Base-by-base conservation (phyloP, 2,797 vertebrate genomes). In the Galago senegalensis region DNA sequence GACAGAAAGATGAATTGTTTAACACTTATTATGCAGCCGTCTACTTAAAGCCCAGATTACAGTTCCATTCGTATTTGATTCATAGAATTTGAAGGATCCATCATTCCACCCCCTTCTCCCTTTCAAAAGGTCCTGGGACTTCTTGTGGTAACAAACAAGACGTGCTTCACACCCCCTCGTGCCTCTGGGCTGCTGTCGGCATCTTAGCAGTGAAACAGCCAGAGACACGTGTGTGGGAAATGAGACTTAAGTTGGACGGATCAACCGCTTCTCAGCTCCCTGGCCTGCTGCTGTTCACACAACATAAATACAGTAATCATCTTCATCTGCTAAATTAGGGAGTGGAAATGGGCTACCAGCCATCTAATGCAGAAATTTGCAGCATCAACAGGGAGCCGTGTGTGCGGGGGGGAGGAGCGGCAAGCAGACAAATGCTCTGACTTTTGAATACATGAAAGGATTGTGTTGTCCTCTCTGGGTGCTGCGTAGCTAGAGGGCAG, bases 1-100 rank as follows among this genome's bases (percentile, higher is more conserved):
- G 96, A 97, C 97, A 98, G 96, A 95, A 98, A 98, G 97, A 98
- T 97, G 95, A 97, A 98, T 97, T 95, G 95, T 97, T 97, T 97
- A 97, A 96, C 96, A 92, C 93, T 98, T 95, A 97, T 96, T 98
- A 97, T 97, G 93, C 97, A 85, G 86, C 91, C 95, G 40, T 91
- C 94, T 95, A 95, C 92, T 97, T 96, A 95, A 84, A 96, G 80
- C 94, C 56, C 93, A 96, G 94, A 96, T 96, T 97, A 97, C 93
- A 97, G 94, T 97, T 94, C 96, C 96, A 97, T 96, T 97, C 97
- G 93, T 97, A 96, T 97, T 93, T 97, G 96, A 97, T 96, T 96
- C 96, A 95, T 96, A 96, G 95, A 97, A 94, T 70, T 96, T 96
- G 91, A 97, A 97, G 86, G 96, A 81, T 89, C 96, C 81, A 94